These are phyloP conservation scores for Sphaerophoria taeniata DNA, from an alignment of 2,888 invertebrate species.

Conservation along the genomic window DNA sequence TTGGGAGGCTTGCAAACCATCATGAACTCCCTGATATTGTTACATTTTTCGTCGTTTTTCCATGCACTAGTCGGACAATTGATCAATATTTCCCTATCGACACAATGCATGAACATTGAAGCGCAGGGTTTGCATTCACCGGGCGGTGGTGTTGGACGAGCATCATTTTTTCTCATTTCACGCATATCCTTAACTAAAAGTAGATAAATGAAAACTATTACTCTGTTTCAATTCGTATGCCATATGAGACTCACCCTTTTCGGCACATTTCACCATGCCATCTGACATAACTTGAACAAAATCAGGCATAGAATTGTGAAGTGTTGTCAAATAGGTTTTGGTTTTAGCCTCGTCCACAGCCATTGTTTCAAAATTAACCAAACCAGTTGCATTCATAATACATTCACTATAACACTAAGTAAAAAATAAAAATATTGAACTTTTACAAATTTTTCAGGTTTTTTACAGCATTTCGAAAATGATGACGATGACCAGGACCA, in stretches of 20 bases:
- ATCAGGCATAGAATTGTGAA: conserved; percentile 1
- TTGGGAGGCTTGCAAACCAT: conserved; percentile 43
- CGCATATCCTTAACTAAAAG: conserved; percentile 34
- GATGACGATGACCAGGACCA: background rate
- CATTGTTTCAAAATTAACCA: conserved; percentile 31
- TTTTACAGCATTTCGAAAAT: background rate
- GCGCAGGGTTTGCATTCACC: conserved; percentile 46
- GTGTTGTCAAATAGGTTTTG: conserved; percentile 11
- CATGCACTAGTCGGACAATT: conserved; percentile 53
- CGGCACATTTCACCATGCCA: conserved; percentile 33
- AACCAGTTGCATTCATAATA: conserved; percentile 41
- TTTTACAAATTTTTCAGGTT: background rate
- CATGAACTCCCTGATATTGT: conserved; percentile 39
- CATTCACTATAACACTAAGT: conserved; percentile 60
- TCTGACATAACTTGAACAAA: conserved; percentile 30
- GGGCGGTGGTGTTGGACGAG: conserved; percentile 37
- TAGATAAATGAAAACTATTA: background rate
- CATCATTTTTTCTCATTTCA: conserved; percentile 18
- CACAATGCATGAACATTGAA: conserved; percentile 39
- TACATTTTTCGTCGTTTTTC: conserved; percentile 57
- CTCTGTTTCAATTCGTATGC: too few relatives aligned
- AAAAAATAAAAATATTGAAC: background rate
- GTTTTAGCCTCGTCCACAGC: conserved; percentile 30
- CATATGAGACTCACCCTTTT: conserved; percentile 22
- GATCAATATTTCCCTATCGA: conserved; percentile 8